Evolutionary conservation across 2,888 invertebrate genomes (phyloP).

Genomic region (Scaptomyza polygonia): DNA sequence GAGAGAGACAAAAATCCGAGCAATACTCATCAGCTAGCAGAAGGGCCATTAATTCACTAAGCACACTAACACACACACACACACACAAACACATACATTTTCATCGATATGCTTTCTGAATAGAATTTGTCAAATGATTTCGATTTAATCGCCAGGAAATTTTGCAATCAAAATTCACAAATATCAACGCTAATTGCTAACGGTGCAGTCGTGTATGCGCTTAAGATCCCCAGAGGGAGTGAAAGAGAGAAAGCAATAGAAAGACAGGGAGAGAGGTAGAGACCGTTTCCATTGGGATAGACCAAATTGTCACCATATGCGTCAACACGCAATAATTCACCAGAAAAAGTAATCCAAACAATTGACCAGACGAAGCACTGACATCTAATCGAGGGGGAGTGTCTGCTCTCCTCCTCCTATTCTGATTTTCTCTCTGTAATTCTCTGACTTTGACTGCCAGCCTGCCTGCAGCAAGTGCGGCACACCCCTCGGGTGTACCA

Average conservation of each 20-base stretch:
- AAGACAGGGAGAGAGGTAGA: conserved; percentile 21
- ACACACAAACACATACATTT: conserved; percentile 2
- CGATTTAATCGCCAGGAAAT: conserved; percentile 83
- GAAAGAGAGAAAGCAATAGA: conserved; percentile 6
- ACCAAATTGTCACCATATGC: conserved; percentile 84
- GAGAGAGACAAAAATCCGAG: conserved; percentile 6
- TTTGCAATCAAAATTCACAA: conserved; percentile 78
- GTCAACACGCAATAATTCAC: conserved; percentile 85
- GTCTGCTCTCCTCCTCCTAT: conserved; percentile 42
- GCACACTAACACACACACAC: conserved; percentile 25
- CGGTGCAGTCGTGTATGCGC: conserved; percentile 49
- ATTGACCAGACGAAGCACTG: conserved; percentile 80
- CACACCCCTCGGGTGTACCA: conserved; percentile 5
- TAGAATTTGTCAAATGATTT: conserved; percentile 77
- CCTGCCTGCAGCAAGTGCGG: conserved; percentile 60
- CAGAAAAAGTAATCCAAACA: conserved; percentile 84
- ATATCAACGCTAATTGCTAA: conserved; percentile 79
- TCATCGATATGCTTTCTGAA: conserved; percentile 13
- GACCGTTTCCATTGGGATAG: conserved; percentile 32
- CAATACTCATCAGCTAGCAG: conserved; percentile 40
- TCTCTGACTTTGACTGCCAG: conserved; percentile 23
- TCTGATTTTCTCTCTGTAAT: neutral
- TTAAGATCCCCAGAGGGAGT: conserved; percentile 53
- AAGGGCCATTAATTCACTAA: conserved; percentile 40
- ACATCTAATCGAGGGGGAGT: conserved; percentile 78